Evolutionary conservation across 2,113 vertebrate species (phyloP).

Genomic region (Telmatochromis sp.): DNA sequence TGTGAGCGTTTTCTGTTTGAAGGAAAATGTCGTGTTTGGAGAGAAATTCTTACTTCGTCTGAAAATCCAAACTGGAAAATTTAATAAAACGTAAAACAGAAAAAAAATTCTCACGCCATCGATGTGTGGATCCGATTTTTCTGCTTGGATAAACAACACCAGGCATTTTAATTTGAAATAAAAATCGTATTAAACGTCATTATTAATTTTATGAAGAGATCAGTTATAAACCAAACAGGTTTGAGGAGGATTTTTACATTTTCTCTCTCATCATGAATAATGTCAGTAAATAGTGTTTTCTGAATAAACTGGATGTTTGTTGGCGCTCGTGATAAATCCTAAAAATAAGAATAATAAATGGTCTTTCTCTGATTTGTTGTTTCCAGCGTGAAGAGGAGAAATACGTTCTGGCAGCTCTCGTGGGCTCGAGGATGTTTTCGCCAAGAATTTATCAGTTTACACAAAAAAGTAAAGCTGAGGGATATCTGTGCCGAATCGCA

Average conservation of each 20-base stretch:
- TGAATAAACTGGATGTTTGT: background rate
- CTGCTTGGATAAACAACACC: background rate
- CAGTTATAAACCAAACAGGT: background rate
- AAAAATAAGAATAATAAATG: background rate
- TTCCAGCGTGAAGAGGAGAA: background rate
- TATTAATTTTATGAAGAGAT: background rate
- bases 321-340: background rate
- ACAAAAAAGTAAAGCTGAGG: background rate
- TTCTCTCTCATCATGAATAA: background rate
- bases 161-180: background rate
- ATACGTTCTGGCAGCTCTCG: background rate
- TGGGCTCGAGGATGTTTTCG: background rate
- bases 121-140: rapidly evolving
- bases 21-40: background rate
- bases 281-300: background rate
- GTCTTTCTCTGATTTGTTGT: background rate
- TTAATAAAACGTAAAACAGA: background rate
- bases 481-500: background rate
- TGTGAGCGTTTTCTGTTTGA: background rate
- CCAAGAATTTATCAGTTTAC: background rate
- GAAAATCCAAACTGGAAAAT: background rate
- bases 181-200: background rate
- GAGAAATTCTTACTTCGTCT: background rate
- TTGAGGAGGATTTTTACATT: background rate
- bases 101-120: background rate